Evolutionary conservation across 1,140 invertebrate genomes (phyloP), one percentile per base, ranked within the genome.

Genomic region (Acromyrmex charruanus): DNA sequence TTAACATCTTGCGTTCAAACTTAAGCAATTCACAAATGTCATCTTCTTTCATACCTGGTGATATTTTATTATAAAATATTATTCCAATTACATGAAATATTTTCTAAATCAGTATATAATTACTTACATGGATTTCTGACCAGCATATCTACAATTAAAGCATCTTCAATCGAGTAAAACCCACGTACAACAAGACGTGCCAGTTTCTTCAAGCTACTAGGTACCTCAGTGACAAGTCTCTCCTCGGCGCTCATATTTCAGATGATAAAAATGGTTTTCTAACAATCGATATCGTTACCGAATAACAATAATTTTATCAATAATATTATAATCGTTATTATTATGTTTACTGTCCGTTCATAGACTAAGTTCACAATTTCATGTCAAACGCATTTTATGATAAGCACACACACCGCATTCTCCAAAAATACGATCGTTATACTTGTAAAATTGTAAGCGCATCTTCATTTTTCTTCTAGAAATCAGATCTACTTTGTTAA

Each of bases 111-210:
- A 16, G 10, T n/a, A 0, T 14, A n/a, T 3, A 74, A 61, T 72
- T 81, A 96, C 97, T 96, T 95, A 97, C 98, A 99, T 39, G 98
- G 98, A 96, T 99, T 99, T 93, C 98, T 96, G 49, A 99, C 98
- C 16, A 99, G 95, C 97, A 99, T 98, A 95, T 99, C 99, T 71
- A 99, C 97, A 71, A 99, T 98, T 2, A 99, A 96, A 1, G 98
- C 97, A 96, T 99, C 98, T 95, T 99, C 99, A 89, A 98, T 97
- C 2, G 97, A 97, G 94, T 99, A 99, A 95, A 99, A 99, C 35
- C 98, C 99, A 91, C 98, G 94, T 0, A 98, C 98, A 39, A 99
- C 98, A 18, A 99, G 96, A 82, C 99, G 96, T 55, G 98, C 98
- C 72, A 99, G 95, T 95, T 99, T 97, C 94, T 99, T 99, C 28